Base-by-base conservation (phyloP, 2,888 invertebrate genomes). In the Chromoteleia sp. region DNA sequence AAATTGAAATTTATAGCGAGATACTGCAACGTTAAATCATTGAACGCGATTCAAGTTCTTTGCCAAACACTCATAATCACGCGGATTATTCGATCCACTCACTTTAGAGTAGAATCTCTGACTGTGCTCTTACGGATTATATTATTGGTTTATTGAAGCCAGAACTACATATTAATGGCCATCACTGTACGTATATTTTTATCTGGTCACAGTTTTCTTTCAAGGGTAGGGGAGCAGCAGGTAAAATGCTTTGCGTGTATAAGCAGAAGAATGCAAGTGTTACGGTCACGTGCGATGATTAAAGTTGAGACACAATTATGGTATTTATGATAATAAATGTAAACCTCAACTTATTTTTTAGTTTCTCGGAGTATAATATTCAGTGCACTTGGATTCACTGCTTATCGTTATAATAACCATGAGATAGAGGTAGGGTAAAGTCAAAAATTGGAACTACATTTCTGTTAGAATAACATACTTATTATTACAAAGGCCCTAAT, bases 61-160 rank as follows among this genome's bases (percentile, higher is more conserved):
- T 52, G 43, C 43, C 70, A 75, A 70, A 50, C 56, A 54, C 61
- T 33, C 74, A 75, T 80, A 70, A 63, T 80, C 58, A 70, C 68
- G 12, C 39, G 48, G 52, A 33, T 19, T 36, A 33, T 63, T 63
- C 56, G 63, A 70, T 80, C 80, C 58, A 48, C 43, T 70, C 70
- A 36, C 45, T 80, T 63, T 75, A 63, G 29, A 45, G 63, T 45
- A 56, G 74, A 70, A 50, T 70, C 70, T 45, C 70, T 48, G 61
- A 75, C 80, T 80, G 67, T 29, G 41, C 45, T 56, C 54, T 58
- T 41, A 50, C 52, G 43, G 43, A 54, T 68, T 73, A 50, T 61
- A 19, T 54, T 77, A 54, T 61, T 77, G 68, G 59, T 79, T 73
- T 43, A 19, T 68, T 45, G 63, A 54, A 61, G 68, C 6, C 67